Evolutionary conservation across 2,113 vertebrate species (phyloP), one percentile per base, ranked within the genome.

Genomic region (Mus spicilegus): DNA sequence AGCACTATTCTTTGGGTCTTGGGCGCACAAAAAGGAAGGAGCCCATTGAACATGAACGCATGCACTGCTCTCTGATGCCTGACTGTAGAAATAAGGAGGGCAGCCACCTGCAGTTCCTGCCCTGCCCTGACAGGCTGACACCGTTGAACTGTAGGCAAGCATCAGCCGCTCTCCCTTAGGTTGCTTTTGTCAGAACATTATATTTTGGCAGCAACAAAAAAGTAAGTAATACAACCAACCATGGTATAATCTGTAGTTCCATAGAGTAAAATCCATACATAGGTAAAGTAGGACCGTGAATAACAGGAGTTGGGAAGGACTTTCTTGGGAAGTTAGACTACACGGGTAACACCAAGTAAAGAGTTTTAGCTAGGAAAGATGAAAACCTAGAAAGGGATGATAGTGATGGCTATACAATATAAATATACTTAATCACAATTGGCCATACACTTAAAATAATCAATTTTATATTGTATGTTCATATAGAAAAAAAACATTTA

Each of bases 101-200:
- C 80, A 61, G 36, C 80, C 13, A 22, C 36, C 56, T 8, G 12
- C 1, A 26, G 80, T 39, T 82, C 56, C 56, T 61, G 22, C 36
- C 33, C 36, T 16, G 3, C 80, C 12, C 13, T 3, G 1, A 6
- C 20, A 2, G 12, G 3, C 11, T 82, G 7, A 13, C n/a, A 26
- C 36, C 33, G 1, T 12, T 81, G 20, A 58, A 7, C 20, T 39
- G 56, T 4, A 11, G 0, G 12, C 54, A 54, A 22, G 22, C 36
- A 56, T 56, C 36, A 24, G 51, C 49, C 33, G 20, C 30, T 54
- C 49, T 80, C 77, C 49, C 33, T 56, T 81, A 58, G 24, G 11
- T 4, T n/a, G 78, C 10, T 81, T 80, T n/a, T 81, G 51, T 81
- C 8, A 81, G 78, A 58, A 36, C 36, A 24, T 58, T 58, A 26